Conservation (phyloP, 1,140 invertebrate genomes). For the Drosophila insularis region DNA sequence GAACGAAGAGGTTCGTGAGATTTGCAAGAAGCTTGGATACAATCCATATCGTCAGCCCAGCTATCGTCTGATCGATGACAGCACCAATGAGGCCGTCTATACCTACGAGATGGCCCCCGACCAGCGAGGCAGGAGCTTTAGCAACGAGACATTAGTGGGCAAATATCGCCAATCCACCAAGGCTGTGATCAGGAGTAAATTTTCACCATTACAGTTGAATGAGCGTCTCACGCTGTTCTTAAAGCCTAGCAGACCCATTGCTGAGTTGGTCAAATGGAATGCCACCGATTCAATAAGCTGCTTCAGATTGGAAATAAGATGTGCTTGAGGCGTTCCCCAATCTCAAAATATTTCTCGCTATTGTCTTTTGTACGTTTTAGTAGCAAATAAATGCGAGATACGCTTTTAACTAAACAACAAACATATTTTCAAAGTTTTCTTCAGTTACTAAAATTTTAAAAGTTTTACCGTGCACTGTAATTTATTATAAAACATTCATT, state of each 20-base stretch:
- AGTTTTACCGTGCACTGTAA: no score
- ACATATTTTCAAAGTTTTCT: no score
- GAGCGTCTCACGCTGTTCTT: slow-evolving; percentile 71
- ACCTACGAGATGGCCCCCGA: slow-evolving; percentile 58
- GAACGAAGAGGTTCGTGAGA: slow-evolving; percentile 74
- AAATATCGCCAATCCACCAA: slow-evolving; percentile 74
- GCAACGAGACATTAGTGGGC: slow-evolving; percentile 55
- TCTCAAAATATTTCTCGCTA: slow-evolving; percentile 20
- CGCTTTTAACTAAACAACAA: no score
- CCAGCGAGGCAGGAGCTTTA: slow-evolving; percentile 57
- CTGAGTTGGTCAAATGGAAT: slow-evolving; percentile 73
- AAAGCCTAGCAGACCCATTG: slow-evolving; percentile 77
- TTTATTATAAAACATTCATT: no score
- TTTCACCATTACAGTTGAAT: slow-evolving; percentile 73
- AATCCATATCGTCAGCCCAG: slow-evolving; percentile 67
- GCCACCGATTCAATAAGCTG: slow-evolving; percentile 69
- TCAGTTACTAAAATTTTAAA: no score
- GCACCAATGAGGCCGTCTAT: slow-evolving; percentile 56
- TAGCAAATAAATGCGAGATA: slow-evolving; percentile 65
- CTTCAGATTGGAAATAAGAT: slow-evolving; percentile 72
- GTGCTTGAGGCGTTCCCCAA: slow-evolving; percentile 40
- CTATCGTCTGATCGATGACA: slow-evolving; percentile 74
- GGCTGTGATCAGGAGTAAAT: slow-evolving; percentile 71
- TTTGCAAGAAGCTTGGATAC: slow-evolving; percentile 83
- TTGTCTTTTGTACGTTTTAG: slow-evolving; percentile 71